These are phyloP conservation scores for Drosophila carrolli DNA, from an alignment of 1,140 invertebrate genomes.

Conservation along the genomic window DNA sequence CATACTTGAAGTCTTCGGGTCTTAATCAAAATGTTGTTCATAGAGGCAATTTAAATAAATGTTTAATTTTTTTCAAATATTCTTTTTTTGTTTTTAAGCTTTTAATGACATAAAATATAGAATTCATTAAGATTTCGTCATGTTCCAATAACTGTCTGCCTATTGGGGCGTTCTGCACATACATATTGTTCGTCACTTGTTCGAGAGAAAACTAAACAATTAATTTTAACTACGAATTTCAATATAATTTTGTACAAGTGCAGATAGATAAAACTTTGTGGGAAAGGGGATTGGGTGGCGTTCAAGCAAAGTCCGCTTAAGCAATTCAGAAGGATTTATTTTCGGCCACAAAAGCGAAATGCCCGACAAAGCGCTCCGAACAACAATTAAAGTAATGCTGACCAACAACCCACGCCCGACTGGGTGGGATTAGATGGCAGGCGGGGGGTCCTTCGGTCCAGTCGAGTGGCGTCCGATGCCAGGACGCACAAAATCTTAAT, in stretches of 20 bases:
- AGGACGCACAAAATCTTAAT: conserved; percentile 80
- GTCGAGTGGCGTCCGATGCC: conserved; percentile 44
- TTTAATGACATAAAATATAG: too few species aligned
- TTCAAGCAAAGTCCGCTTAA: conserved; percentile 72
- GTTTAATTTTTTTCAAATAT: too few species aligned
- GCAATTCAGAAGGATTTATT: conserved; percentile 83
- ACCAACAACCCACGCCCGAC: conserved; percentile 59
- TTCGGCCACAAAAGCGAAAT: conserved; percentile 78
- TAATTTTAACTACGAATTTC: background rate
- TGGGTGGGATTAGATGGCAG: conserved; percentile 56
- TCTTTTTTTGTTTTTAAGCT: too few species aligned
- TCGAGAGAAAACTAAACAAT: background rate
- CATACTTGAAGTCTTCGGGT: too few species aligned
- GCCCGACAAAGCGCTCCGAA: conserved; percentile 65
- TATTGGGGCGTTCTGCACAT: too few species aligned
- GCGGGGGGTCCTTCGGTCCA: conserved; percentile 11
- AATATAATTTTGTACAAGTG: conserved; percentile 9
- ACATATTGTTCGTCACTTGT: too few species aligned
- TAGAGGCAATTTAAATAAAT: too few species aligned
- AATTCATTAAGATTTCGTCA: too few species aligned
- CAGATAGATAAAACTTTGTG: conserved; percentile 14
- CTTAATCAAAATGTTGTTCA: too few species aligned
- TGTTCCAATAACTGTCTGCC: too few species aligned
- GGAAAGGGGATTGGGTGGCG: conserved; percentile 41
- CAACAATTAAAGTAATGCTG: conserved; percentile 84